phyloP scores from a whole-genome alignment of 2,113 vertebrate species.

The Actinemys pallida region DNA sequence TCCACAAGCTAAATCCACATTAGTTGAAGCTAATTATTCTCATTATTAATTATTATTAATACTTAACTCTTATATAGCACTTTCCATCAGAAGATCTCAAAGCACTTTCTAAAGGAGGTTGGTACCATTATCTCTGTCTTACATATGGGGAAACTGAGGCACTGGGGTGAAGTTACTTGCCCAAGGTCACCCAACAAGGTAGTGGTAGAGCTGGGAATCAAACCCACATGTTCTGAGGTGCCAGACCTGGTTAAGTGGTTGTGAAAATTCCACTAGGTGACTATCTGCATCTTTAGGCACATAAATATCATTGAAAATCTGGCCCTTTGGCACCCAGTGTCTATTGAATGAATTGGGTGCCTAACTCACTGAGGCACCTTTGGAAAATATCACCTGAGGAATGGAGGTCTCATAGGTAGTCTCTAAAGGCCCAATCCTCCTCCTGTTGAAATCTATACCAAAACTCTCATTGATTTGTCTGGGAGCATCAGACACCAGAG shows the following conservation, averaged over 20 bases:
- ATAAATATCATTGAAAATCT: background rate
- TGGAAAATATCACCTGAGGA: background rate
- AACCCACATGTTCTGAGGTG: background rate
- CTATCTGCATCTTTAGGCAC: background rate
- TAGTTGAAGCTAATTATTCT: background rate
- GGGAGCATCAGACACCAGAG: background rate
- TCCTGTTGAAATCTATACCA: background rate
- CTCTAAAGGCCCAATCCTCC: background rate
- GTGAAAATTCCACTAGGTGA: background rate
- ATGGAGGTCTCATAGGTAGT: background rate
- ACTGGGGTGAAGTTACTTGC: background rate
- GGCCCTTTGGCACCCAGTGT: background rate
- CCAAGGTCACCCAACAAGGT: rapidly evolving
- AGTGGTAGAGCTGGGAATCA: background rate
- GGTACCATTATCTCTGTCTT: rapidly evolving
- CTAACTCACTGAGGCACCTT: background rate
- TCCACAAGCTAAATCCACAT: background rate
- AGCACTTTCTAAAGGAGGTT: background rate
- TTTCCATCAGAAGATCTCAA: background rate
- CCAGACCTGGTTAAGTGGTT: rapidly evolving
- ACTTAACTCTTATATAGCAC: background rate
- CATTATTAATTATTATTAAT: background rate
- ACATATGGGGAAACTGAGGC: background rate
- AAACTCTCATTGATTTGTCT: background rate
- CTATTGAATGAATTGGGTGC: background rate